Percentiles rank a stretch among this genome's conserved stretches.
These are phyloP conservation scores for Adrianichthys oophorus DNA, from an alignment of 2,797 vertebrate species.

Conservation along the genomic window DNA sequence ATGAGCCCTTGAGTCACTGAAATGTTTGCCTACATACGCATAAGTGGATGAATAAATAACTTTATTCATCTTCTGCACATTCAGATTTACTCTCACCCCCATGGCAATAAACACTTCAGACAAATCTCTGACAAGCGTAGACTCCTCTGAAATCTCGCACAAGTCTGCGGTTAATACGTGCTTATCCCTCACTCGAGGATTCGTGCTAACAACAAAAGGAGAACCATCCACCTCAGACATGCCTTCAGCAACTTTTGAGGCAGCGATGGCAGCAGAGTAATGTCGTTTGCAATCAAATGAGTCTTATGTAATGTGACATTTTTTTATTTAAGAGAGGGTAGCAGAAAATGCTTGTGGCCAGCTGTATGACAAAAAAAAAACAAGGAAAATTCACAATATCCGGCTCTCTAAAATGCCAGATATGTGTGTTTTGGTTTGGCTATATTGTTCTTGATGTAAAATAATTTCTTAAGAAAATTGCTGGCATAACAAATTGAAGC, in stretches of 20 bases:
- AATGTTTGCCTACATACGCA: slow-evolving; percentile 5
- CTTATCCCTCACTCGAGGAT: slow-evolving; percentile 1
- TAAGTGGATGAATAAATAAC: slow-evolving; percentile 11
- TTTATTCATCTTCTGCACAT: slow-evolving; percentile 9
- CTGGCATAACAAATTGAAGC: too few species aligned
- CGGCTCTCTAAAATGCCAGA: neutral
- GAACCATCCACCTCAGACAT: slow-evolving; percentile 7
- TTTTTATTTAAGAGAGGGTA: slow-evolving; percentile 18
- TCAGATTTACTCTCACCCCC: neutral
- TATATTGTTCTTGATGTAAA: neutral
- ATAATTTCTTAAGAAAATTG: too few species aligned
- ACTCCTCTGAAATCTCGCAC: neutral
- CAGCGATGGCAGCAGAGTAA: slow-evolving; percentile 3
- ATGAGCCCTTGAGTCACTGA: neutral
- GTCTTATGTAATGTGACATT: slow-evolving; percentile 39
- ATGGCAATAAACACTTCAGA: slow-evolving; percentile 5
- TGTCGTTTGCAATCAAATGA: slow-evolving; percentile 18
- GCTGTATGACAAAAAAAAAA: neutral
- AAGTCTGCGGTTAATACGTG: slow-evolving; percentile 2
- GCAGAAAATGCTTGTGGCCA: slow-evolving; percentile 16
- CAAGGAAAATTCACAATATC: neutral
- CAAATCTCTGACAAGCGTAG: slow-evolving; percentile 4
- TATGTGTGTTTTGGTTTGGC: slow-evolving; percentile 1
- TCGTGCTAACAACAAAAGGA: slow-evolving; percentile 5
- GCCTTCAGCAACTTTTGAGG: slow-evolving; percentile 1